These are phyloP conservation scores for Harpagus bidentatus DNA, from an alignment of 2,113 vertebrate species.

Conservation along the genomic window DNA sequence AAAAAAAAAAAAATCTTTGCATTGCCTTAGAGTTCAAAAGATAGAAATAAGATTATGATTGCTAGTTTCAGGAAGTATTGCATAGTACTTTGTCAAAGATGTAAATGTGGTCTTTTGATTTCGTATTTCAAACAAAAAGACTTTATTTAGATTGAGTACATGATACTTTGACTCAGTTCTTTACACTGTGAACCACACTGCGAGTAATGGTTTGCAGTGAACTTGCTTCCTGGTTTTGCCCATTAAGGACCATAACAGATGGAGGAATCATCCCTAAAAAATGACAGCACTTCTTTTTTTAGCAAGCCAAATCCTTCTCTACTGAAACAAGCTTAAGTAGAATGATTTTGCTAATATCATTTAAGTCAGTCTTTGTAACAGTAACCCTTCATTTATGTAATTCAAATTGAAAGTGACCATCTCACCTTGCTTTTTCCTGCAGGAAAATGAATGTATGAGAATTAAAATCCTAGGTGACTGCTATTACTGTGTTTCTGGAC, in stretches of 20 bases:
- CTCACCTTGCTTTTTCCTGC: conserved; percentile 2
- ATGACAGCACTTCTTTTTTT: not conserved
- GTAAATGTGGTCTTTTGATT: not conserved
- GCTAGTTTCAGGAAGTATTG: not conserved
- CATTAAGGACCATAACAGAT: not conserved
- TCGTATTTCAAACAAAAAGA: not conserved
- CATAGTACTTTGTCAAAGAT: not conserved
- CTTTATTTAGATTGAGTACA: not conserved
- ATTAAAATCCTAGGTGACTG: conserved; percentile 98
- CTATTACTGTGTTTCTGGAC: conserved; percentile 97
- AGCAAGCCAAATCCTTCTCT: not conserved
- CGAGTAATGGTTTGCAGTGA: not conserved
- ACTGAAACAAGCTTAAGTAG: not conserved
- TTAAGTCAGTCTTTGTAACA: not conserved
- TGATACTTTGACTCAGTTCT: not conserved
- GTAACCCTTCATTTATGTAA: not conserved
- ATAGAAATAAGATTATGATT: not conserved
- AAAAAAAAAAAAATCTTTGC: not conserved
- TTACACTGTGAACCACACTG: not conserved
- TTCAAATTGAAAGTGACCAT: not conserved
- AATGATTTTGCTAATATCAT: not conserved
- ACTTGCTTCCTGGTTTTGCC: not conserved
- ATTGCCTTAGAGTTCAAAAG: not conserved
- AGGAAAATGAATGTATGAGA: conserved; percentile 99
- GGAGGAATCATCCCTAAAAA: not conserved